phyloP scores from a whole-genome alignment of 2,113 vertebrate genomes.

The Ammospiza nelsoni region DNA sequence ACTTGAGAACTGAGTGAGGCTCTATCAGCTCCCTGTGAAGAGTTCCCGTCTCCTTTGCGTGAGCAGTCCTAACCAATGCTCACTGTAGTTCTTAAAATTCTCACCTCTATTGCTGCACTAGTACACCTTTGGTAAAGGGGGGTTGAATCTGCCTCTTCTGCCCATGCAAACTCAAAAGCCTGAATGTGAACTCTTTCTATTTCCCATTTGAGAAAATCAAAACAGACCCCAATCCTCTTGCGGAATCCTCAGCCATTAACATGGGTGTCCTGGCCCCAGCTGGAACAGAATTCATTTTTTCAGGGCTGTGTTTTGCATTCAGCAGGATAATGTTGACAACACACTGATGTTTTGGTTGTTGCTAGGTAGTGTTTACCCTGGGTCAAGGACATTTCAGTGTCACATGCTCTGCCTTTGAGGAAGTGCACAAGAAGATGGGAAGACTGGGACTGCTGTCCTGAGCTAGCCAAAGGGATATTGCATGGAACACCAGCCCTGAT shows the following conservation, averaged over 20 bases:
- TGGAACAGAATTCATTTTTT: not conserved
- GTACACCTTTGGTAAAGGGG: not conserved
- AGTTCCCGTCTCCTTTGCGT: not conserved
- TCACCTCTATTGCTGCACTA: not conserved
- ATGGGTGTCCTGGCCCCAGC: not conserved
- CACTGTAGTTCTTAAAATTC: not conserved
- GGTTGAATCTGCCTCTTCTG: not conserved
- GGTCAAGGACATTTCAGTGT: not conserved
- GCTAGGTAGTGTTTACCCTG: not conserved
- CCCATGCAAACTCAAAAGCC: not conserved
- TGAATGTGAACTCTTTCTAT: not conserved
- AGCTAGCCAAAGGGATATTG: not conserved
- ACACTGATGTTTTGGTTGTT: not conserved
- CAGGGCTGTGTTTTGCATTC: not conserved
- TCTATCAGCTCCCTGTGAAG: not conserved
- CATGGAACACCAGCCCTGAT: fast-evolving
- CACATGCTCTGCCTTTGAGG: not conserved
- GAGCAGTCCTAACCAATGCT: not conserved
- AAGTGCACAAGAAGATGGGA: not conserved
- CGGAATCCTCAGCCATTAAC: not conserved
- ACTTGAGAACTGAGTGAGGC: not conserved
- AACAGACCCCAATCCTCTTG: not conserved
- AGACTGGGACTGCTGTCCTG: not conserved
- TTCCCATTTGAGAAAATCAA: not conserved
- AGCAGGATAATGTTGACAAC: not conserved